A percentile compares a stretch with the other conserved stretches of the same genome.
Conservation (phyloP, 2,797 vertebrate genomes). For the Gadopsis marmoratus region DNA sequence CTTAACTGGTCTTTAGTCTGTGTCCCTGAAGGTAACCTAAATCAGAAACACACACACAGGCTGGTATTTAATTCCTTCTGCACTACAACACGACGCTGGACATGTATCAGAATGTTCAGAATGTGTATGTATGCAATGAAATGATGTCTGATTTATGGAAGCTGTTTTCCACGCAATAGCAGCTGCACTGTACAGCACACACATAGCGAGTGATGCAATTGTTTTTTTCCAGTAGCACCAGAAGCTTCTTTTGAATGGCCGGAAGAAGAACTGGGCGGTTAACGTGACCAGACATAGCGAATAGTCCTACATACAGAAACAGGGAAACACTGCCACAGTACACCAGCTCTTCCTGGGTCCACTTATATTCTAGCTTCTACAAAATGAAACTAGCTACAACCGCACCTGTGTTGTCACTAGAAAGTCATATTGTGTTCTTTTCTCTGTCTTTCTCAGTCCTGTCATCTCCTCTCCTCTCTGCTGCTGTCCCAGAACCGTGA, state of each 20-base stretch:
- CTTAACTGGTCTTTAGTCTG: too few relatives aligned
- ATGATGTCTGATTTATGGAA: not conserved
- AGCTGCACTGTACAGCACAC: not conserved
- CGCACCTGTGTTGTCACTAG: not conserved
- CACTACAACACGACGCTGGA: not conserved
- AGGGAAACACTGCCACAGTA: too few relatives aligned
- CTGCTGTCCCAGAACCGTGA: not conserved
- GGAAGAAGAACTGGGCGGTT: not conserved
- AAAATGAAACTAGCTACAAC: not conserved
- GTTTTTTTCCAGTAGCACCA: too few relatives aligned
- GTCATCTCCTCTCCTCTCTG: slow-evolving; percentile 4
- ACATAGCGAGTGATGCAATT: not conserved
- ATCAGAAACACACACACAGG: not conserved
- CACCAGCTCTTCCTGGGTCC: not conserved
- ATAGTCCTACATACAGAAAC: too few relatives aligned
- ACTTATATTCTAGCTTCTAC: not conserved
- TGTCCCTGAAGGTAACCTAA: too few relatives aligned
- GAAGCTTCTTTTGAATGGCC: not conserved
- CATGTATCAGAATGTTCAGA: not conserved
- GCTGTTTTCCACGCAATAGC: not conserved
- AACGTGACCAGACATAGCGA: not conserved
- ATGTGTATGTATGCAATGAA: not conserved
- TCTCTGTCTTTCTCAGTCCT: not conserved
- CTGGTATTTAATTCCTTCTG: not conserved
- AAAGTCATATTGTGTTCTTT: not conserved